phyloP scores from a whole-genome alignment of 2,113 vertebrate genomes.

The Rhipidura dahli region DNA sequence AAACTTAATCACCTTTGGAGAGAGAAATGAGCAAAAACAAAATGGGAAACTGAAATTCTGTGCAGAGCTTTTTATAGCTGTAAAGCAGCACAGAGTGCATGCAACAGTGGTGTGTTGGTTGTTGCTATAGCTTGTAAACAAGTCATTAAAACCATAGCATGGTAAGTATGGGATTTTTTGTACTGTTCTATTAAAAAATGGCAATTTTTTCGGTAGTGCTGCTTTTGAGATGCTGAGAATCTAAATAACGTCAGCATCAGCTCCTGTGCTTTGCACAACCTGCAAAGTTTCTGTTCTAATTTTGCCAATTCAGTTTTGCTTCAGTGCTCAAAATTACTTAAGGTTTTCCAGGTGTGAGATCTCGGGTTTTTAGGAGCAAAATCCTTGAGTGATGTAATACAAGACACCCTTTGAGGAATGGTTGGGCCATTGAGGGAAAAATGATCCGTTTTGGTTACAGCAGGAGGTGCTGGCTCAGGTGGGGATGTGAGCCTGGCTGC shows the following conservation, averaged over 20 bases:
- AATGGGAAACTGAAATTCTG: neutral
- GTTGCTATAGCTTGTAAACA: neutral
- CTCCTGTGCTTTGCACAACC: neutral
- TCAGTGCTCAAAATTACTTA: neutral
- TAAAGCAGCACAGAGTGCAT: neutral
- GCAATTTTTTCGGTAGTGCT: neutral
- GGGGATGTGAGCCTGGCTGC: rapidly evolving
- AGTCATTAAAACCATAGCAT: neutral
- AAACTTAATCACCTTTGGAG: neutral
- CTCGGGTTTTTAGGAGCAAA: neutral
- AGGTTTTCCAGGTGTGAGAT: neutral
- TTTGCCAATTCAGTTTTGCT: neutral
- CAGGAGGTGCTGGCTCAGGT: neutral
- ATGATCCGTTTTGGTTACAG: neutral
- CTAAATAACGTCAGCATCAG: neutral
- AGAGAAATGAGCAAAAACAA: neutral
- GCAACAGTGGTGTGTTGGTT: neutral
- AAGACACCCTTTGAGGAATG: neutral
- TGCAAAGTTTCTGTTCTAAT: neutral
- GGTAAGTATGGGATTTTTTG: neutral
- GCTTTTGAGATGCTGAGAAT: neutral
- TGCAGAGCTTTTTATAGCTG: neutral
- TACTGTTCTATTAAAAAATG: neutral
- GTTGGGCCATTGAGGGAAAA: neutral
- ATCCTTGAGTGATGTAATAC: neutral